phyloP scores from a whole-genome alignment of 2,113 vertebrate genomes.

The Penelope pileata region DNA sequence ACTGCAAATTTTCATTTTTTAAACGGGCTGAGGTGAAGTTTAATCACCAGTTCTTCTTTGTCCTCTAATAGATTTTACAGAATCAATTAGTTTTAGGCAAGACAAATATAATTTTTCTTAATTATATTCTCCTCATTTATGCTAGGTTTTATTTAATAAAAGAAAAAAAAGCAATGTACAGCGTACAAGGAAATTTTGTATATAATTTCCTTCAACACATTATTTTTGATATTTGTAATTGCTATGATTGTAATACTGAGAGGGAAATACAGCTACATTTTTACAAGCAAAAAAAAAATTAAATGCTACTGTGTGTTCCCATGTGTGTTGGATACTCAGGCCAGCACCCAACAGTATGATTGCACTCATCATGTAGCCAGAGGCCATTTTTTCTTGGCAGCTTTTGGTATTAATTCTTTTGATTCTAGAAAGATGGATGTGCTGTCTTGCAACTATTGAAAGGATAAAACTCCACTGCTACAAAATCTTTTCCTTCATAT shows the following conservation, averaged over 20 bases:
- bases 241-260: neutral
- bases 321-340: neutral
- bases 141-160: neutral
- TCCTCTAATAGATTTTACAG: neutral
- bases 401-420: neutral
- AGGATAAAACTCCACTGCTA: neutral
- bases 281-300: neutral
- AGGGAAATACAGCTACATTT: neutral
- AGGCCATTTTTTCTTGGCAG: neutral
- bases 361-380: neutral
- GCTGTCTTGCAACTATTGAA: neutral
- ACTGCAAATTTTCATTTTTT: neutral
- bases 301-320: neutral
- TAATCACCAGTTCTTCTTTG: neutral
- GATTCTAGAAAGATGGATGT: neutral
- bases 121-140: neutral
- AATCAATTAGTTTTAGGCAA: neutral
- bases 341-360: neutral
- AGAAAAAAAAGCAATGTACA: neutral
- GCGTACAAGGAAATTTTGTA: neutral
- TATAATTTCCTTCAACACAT: neutral
- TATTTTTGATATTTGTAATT: neutral
- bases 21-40: neutral
- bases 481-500: neutral
- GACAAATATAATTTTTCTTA: neutral